Evolutionary conservation across 2,888 invertebrate species (phyloP).

Genomic region (Patella ulyssiponensis): DNA sequence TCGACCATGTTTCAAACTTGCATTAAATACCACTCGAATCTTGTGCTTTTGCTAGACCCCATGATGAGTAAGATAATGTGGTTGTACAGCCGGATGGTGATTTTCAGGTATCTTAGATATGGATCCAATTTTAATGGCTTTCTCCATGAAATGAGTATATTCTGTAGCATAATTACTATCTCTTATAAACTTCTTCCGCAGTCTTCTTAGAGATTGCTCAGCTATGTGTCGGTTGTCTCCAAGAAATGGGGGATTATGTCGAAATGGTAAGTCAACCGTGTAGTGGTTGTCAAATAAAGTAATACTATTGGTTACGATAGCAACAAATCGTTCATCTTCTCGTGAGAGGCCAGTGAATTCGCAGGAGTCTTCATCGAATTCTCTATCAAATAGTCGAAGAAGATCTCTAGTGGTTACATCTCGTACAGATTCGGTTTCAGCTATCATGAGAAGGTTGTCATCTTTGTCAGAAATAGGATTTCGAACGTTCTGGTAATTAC

Average conservation of each 20-base stretch:
- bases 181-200: no score
- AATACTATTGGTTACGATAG: constrained; percentile 12
- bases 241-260: background rate
- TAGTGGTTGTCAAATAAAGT: background rate
- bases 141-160: no score
- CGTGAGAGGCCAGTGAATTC: background rate
- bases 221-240: constrained; percentile 30
- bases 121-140: constrained; percentile 23
- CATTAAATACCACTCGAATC: constrained; percentile 38
- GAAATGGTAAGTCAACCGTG: constrained; percentile 31
- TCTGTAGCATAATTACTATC: no score
- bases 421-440: background rate
- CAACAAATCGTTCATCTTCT: constrained; percentile 19
- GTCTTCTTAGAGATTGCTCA: background rate
- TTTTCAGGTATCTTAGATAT: background rate
- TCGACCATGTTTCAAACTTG: constrained; percentile 28
- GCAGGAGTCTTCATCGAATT: constrained; percentile 10
- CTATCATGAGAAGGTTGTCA: background rate
- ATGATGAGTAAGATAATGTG: constrained; percentile 11
- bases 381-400: constrained; percentile 20
- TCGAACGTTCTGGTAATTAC: background rate
- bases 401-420: constrained; percentile 8
- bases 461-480: background rate
- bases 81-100: background rate
- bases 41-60: constrained; percentile 3